Base-by-base conservation (phyloP, 2,797 vertebrate genomes). In the Urocyon cinereoargenteus region DNA sequence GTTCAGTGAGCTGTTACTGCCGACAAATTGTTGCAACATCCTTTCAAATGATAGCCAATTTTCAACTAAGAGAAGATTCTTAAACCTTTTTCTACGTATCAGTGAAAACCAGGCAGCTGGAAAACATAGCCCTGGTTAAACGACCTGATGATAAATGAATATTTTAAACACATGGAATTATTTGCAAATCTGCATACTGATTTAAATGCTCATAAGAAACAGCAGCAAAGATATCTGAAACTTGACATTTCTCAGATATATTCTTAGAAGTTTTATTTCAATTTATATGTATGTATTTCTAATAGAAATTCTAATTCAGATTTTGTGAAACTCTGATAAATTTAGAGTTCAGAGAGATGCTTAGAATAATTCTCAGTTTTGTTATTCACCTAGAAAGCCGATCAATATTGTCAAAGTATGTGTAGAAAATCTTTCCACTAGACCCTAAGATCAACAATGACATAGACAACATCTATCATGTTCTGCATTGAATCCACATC, bases 1-100 rank as follows among this genome's bases (percentile, higher is more conserved):
- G 4, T 94, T 97, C 97, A 95, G 86, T 94, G 94, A 98, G 79
- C 97, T 97, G 89, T 97, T 93, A 90, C 85, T 78, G 22, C 86
- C 96, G 66, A 96, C 57, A 97, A 94, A 97, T 90, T 96, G 96
- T 57, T 88, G 73, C 78, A 92, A 89, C 91, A 59, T 86, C 94
- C 88, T 95, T 93, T 96, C 90, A 98, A 94, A 96, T 78, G 88
- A 98, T 68, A 96, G 95, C 59, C 93, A 94, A 88, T 97, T 97
- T 98, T 84, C 96, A 92, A 92, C 90, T 57, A 93, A 91, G 49
- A 87, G 82, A 72, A 97, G 85, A 89, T 78, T 97, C 82, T 90
- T 92, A 94, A 96, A 85, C 31, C 53, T 90, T 91, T 97, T 93
- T 77, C 90, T 86, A 94, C 5, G 3, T 96, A 88, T 78, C 3